phyloP scores from a whole-genome alignment of 2,797 vertebrate species.

The Centroberyx gerrardi region DNA sequence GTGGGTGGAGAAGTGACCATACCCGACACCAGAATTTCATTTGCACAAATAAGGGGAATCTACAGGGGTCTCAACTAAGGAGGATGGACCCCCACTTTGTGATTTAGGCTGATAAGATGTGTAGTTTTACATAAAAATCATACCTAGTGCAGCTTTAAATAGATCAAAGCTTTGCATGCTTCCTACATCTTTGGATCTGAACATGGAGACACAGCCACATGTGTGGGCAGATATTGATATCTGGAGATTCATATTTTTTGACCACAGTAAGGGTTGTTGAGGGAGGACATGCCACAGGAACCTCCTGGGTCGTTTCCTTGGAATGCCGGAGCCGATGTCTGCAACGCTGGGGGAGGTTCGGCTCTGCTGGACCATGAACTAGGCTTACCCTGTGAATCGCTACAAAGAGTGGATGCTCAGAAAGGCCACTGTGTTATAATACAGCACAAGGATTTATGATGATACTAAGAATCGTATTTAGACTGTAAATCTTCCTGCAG shows the following conservation, averaged over 20 bases:
- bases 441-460: constrained; percentile 6
- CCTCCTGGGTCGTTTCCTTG: constrained; percentile 33
- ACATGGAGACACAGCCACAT: background rate
- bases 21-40: no score
- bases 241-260: constrained; percentile 1
- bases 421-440: constrained; percentile 23
- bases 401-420: constrained; percentile 11
- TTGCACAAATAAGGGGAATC: no score
- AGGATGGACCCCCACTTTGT: background rate
- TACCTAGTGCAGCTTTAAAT: background rate
- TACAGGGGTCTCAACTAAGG: no score
- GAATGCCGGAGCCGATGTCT: constrained; percentile 45
- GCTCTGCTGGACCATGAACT: constrained; percentile 34
- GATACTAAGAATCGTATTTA: background rate
- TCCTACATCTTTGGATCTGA: background rate
- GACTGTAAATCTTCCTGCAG: background rate
- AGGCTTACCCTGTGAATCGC: constrained; percentile 31
- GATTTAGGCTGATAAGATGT: background rate
- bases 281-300: constrained; percentile 23
- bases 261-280: constrained; percentile 5
- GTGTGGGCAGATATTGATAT: constrained; percentile 18
- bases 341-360: constrained; percentile 23
- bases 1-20: no score
- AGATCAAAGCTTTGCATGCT: constrained; percentile 19
- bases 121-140: background rate